Conservation (phyloP, 1,140 invertebrate genomes). For the Ips nitidus region DNA sequence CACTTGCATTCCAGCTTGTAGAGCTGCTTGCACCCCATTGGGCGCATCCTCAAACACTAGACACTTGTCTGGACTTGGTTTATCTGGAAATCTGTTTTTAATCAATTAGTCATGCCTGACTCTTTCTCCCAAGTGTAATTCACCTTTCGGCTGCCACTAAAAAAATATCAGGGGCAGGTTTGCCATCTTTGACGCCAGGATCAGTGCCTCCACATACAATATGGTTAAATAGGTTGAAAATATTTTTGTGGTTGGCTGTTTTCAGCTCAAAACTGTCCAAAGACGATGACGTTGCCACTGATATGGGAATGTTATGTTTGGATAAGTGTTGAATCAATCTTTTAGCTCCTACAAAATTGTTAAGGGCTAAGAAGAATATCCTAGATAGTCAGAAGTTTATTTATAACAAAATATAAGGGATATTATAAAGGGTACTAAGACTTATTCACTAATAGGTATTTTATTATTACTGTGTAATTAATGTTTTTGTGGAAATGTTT, state of each 20-base stretch:
- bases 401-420: too few species aligned
- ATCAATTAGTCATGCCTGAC: conserved; percentile 49
- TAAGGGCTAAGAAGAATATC: background rate
- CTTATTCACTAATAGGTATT: too few species aligned
- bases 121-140: conserved; percentile 8
- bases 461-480: too few species aligned
- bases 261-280: conserved; percentile 76
- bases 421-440: too few species aligned
- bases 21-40: conserved; percentile 82
- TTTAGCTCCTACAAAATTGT: conserved; percentile 68
- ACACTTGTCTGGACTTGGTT: conserved; percentile 63
- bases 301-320: conserved; percentile 77
- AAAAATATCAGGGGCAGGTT: conserved; percentile 94
- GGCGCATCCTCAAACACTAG: conserved; percentile 93
- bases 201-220: conserved; percentile 86
- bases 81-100: conserved; percentile 59
- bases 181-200: conserved; percentile 84
- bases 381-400: too few species aligned
- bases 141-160: conserved; percentile 82
- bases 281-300: conserved; percentile 87
- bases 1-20: conserved; percentile 84
- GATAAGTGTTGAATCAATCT: conserved; percentile 78
- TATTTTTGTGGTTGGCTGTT: conserved; percentile 69
- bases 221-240: conserved; percentile 81
- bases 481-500: too few species aligned